Conservation (phyloP, 2,797 vertebrate genomes). For the Pangasius krempfi region DNA sequence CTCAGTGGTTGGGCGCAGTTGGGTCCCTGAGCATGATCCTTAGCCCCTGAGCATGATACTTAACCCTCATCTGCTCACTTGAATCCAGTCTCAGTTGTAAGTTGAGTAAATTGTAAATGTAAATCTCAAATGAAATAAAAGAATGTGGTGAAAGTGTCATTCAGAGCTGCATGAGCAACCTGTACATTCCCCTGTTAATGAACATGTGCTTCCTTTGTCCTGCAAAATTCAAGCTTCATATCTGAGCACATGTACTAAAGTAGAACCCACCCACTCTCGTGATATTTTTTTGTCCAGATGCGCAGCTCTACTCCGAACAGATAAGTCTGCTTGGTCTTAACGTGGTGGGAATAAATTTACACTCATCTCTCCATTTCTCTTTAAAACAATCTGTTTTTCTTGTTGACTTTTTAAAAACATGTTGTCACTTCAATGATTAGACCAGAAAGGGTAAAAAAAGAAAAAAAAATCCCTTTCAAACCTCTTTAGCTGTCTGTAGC, state of each 20-base stretch:
- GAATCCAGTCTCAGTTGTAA: not conserved
- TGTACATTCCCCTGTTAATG: not conserved
- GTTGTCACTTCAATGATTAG: no score
- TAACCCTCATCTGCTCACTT: not conserved
- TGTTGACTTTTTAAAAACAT: no score
- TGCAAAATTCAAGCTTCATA: not conserved
- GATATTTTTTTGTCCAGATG: no score
- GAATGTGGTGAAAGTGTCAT: not conserved
- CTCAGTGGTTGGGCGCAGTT: not conserved
- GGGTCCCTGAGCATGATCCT: slow-evolving; percentile 3
- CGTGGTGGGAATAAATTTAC: no score
- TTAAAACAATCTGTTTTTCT: no score
- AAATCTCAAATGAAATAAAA: not conserved
- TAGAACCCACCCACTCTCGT: not conserved
- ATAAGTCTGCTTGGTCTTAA: no score
- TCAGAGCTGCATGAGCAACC: not conserved
- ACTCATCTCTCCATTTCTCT: no score
- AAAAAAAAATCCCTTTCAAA: no score
- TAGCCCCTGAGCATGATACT: slow-evolving; percentile 4
- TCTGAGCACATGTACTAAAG: not conserved
- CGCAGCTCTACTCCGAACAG: no score
- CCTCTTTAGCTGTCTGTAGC: no score
- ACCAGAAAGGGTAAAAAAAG: no score
- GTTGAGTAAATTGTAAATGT: no score
- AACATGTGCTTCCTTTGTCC: not conserved